phyloP scores from a whole-genome alignment of 2,888 invertebrate species.

The Spilarctia lutea region DNA sequence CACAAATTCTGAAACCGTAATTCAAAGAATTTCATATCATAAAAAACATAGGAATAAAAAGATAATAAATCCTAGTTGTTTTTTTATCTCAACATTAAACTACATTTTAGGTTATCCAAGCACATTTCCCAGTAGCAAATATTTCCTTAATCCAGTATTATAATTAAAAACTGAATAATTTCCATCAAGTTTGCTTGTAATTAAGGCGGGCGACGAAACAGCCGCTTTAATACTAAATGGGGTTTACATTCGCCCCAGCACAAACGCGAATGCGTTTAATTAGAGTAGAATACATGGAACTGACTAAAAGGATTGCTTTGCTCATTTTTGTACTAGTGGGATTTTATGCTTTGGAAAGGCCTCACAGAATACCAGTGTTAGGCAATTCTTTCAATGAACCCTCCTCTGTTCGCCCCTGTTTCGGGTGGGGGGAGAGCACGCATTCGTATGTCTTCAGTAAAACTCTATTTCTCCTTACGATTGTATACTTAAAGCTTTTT shows the following conservation, averaged over 20 bases:
- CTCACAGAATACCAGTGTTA: not conserved
- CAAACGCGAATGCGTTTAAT: conserved; percentile 46
- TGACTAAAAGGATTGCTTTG: conserved; percentile 34
- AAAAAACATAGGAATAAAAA: too few relatives aligned
- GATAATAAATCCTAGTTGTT: too few relatives aligned
- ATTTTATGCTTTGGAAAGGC: not conserved
- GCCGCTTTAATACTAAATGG: conserved; percentile 54
- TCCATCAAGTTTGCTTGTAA: conserved; percentile 53
- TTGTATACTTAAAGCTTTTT: too few relatives aligned
- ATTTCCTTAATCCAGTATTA: conserved; percentile 53
- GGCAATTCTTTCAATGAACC: not conserved
- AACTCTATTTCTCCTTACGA: too few relatives aligned
- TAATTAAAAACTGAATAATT: conserved; percentile 64
- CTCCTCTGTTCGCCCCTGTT: not conserved
- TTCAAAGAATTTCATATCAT: too few relatives aligned
- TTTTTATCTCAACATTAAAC: too few relatives aligned
- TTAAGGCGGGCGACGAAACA: conserved; percentile 52
- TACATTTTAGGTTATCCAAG: not conserved
- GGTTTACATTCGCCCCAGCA: conserved; percentile 44
- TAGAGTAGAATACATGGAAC: conserved; percentile 42
- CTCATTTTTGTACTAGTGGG: conserved; percentile 13
- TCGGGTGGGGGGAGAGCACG: too few relatives aligned
- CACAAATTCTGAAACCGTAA: too few relatives aligned
- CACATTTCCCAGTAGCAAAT: conserved; percentile 26
- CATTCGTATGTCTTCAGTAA: not conserved